Evolutionary conservation across 2,113 vertebrate genomes (phyloP).

Genomic region (Turdus rufiventris): DNA sequence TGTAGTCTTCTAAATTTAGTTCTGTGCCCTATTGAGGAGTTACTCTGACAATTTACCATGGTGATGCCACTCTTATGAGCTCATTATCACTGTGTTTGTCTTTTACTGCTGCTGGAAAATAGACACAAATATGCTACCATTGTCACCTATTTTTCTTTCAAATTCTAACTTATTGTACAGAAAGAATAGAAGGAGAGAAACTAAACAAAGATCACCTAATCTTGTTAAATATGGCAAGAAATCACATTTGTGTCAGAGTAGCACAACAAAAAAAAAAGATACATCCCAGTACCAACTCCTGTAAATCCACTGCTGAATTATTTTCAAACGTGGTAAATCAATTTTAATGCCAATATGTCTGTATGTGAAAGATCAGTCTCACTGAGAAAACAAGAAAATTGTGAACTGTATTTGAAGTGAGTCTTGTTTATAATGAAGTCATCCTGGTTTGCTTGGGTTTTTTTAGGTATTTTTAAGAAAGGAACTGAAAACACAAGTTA

Average conservation of each 20-base stretch:
- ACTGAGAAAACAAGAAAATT: neutral
- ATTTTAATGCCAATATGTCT: neutral
- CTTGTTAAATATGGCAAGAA: slow-evolving; percentile 8
- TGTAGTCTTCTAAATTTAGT: slow-evolving; percentile 47
- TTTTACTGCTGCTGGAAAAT: neutral
- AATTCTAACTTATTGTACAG: neutral
- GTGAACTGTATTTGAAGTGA: neutral
- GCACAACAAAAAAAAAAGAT: neutral
- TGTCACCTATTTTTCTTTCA: neutral
- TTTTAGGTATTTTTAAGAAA: neutral
- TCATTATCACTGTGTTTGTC: neutral
- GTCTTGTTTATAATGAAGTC: neutral
- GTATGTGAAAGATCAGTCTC: neutral
- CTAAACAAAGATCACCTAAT: neutral
- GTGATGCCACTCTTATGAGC: slow-evolving; percentile 33
- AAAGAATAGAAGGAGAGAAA: neutral
- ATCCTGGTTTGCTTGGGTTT: neutral
- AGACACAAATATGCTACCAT: neutral
- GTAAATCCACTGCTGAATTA: slow-evolving; percentile 10
- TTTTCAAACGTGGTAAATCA: neutral
- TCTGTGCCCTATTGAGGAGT: neutral
- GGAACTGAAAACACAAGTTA: neutral
- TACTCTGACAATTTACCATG: slow-evolving; percentile 55
- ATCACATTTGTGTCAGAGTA: neutral
- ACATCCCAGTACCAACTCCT: neutral